Conservation (phyloP, 2,113 vertebrate genomes). For the Polyodon spathula region DNA sequence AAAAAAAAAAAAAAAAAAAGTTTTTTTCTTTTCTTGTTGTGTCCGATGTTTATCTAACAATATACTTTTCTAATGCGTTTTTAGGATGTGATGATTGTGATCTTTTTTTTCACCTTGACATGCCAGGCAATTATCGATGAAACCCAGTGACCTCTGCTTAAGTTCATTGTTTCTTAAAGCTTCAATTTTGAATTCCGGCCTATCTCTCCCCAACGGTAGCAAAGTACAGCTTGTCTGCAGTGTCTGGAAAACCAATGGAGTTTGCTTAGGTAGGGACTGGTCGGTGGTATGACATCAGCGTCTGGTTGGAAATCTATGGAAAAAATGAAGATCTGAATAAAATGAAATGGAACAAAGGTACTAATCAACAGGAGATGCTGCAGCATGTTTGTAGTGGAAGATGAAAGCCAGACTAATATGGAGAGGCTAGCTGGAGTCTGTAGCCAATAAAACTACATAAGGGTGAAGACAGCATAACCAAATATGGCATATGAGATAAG, state of each 20-base stretch:
- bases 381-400: background rate
- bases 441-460: background rate
- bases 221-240: conserved; percentile 11
- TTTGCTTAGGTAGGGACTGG: conserved; percentile 11
- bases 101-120: too few relatives aligned
- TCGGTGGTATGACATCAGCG: conserved; percentile 5
- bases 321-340: background rate
- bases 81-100: too few relatives aligned
- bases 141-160: background rate
- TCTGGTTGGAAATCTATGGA: conserved; percentile 1
- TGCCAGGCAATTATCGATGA: background rate
- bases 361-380: background rate
- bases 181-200: background rate
- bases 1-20: too few relatives aligned
- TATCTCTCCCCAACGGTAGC: conserved; percentile 11
- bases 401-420: conserved; percentile 7
- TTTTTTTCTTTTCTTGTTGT: too few relatives aligned
- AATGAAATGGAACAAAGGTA: background rate
- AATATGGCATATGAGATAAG: too few relatives aligned
- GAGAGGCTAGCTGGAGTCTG: background rate
- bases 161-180: background rate
- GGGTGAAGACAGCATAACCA: background rate
- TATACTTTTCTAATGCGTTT: too few relatives aligned
- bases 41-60: too few relatives aligned
- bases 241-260: conserved; percentile 2